Evolutionary conservation across 1,140 invertebrate genomes (phyloP).

Genomic region (Ooceraea biroi): DNA sequence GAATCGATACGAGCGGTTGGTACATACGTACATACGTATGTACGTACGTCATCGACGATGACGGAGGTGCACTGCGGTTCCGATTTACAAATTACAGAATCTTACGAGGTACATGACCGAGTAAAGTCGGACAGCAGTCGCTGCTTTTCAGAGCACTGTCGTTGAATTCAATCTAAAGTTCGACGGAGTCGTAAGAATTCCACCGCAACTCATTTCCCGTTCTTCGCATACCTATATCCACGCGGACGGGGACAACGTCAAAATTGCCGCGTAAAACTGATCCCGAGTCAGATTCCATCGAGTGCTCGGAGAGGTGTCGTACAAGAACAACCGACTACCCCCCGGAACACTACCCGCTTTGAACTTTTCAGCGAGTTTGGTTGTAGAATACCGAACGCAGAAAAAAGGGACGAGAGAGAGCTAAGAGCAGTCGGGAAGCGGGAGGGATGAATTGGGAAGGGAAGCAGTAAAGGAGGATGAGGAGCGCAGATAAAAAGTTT

Average conservation of each 20-base stretch:
- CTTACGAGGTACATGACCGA: slow-evolving; percentile 39
- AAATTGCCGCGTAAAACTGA: slow-evolving; percentile 71
- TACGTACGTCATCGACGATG: not conserved
- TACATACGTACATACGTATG: not conserved
- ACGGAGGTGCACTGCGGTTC: not conserved
- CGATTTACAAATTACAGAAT: slow-evolving; percentile 56
- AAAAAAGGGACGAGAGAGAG: slow-evolving; percentile 2
- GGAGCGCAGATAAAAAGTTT: slow-evolving; percentile 60
- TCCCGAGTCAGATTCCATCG: slow-evolving; percentile 57
- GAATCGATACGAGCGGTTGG: not conserved
- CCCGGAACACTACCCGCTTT: slow-evolving; percentile 44
- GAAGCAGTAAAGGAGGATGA: slow-evolving; percentile 9
- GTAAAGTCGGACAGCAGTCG: slow-evolving; percentile 57
- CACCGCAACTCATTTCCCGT: slow-evolving; percentile 72
- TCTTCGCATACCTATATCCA: slow-evolving; percentile 55
- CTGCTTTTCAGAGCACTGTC: slow-evolving; percentile 68
- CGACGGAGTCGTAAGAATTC: slow-evolving; percentile 73
- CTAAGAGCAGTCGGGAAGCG: slow-evolving; percentile 2
- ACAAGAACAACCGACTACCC: slow-evolving; percentile 59
- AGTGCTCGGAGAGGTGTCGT: slow-evolving; percentile 60
- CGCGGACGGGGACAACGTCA: slow-evolving; percentile 63
- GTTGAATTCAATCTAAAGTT: slow-evolving; percentile 81
- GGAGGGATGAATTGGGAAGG: not conserved
- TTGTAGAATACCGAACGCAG: slow-evolving; percentile 44
- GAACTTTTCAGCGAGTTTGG: slow-evolving; percentile 66